These are phyloP conservation scores for Sebastes hopkinsi DNA, from an alignment of 2,797 vertebrate species.

Conservation along the genomic window DNA sequence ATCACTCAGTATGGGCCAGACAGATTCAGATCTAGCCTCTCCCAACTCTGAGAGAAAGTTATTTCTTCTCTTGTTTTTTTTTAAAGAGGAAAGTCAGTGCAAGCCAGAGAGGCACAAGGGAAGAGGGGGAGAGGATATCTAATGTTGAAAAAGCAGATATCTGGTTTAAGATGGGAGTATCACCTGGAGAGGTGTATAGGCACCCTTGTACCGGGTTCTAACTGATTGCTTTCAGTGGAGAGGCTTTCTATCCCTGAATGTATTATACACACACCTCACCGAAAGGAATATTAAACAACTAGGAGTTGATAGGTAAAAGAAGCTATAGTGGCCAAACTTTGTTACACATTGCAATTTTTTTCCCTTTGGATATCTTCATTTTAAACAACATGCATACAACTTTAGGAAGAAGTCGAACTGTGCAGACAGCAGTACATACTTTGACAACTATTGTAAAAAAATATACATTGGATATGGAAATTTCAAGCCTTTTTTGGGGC, in stretches of 20 bases:
- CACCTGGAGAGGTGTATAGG: constrained; percentile 50
- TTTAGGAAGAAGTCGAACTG: background rate
- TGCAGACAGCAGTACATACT: background rate
- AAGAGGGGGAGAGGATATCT: constrained; percentile 25
- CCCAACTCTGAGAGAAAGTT: constrained; percentile 34
- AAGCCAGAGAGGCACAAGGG: constrained; percentile 30
- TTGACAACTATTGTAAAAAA: background rate
- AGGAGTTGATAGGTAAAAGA: background rate
- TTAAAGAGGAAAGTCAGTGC: constrained; percentile 12
- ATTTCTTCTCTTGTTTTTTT: constrained; percentile 24
- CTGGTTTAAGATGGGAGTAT: constrained; percentile 54
- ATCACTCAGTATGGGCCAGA: constrained; percentile 45
- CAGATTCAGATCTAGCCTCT: constrained; percentile 42
- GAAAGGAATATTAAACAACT: constrained; percentile 28
- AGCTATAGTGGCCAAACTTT: background rate
- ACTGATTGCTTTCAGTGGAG: constrained; percentile 32
- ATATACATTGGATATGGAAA: background rate
- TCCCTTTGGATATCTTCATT: background rate
- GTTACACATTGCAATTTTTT: background rate
- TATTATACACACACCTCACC: constrained; percentile 12
- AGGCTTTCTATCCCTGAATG: constrained; percentile 13
- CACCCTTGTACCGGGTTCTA: constrained; percentile 8
- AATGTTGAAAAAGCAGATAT: constrained; percentile 38
- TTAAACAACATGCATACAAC: background rate
- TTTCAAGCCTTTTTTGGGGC: background rate